Conservation (phyloP, 2,797 vertebrate genomes). For the Onychomys leucogaster region DNA sequence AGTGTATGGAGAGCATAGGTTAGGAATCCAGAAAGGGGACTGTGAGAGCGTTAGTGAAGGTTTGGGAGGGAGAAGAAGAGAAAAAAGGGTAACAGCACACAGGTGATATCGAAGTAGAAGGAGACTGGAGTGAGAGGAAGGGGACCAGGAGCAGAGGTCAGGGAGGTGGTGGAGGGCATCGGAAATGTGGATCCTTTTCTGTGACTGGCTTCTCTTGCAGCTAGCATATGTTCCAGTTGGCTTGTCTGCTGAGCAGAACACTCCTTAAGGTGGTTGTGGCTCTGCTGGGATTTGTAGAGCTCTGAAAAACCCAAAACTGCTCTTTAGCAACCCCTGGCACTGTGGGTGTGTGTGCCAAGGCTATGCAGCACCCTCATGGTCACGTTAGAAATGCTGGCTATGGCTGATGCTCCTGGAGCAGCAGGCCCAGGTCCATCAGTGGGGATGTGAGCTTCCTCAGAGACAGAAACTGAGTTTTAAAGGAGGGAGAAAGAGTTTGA, state of each 20-base stretch:
- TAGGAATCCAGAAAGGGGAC: background rate
- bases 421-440: background rate
- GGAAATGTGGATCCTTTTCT: background rate
- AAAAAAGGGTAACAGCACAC: background rate
- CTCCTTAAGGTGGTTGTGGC: background rate
- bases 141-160: no score
- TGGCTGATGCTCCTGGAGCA: background rate
- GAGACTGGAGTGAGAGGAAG: background rate
- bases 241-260: background rate
- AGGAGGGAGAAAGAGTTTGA: background rate
- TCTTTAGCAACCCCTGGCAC: background rate
- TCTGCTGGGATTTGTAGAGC: background rate
- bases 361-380: background rate
- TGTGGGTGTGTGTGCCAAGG: background rate
- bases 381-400: background rate
- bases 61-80: background rate
- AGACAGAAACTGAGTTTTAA: slow-evolving; percentile 21
- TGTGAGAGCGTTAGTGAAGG: background rate
- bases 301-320: background rate
- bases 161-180: background rate
- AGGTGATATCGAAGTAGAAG: no score
- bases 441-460: background rate
- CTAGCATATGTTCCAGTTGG: background rate
- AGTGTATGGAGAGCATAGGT: background rate
- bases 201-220: background rate